phyloP scores from a whole-genome alignment of 2,113 vertebrate species.

The Cygnus buccinator region DNA sequence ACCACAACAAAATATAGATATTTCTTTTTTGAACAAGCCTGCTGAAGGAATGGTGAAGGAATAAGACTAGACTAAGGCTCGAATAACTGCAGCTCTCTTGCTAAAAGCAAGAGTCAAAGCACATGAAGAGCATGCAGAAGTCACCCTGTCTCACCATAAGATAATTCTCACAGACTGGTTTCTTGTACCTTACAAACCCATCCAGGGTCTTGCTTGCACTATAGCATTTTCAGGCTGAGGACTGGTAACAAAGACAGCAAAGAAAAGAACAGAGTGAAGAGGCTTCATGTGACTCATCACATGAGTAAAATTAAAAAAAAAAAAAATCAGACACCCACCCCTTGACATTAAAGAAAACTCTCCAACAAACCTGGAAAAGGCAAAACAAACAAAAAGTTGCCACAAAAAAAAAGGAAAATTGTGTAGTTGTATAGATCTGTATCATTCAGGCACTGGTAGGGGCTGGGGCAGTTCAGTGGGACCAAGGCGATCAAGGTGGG shows the following conservation, averaged over 20 bases:
- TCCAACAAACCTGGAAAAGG: background rate
- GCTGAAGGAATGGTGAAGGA: background rate
- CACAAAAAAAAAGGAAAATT: background rate
- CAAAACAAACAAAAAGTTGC: background rate
- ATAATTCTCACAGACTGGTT: background rate
- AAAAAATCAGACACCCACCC: constrained; percentile 33
- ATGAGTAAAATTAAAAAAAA: background rate
- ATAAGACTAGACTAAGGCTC: background rate
- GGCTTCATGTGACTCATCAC: constrained; percentile 39
- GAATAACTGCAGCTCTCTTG: background rate
- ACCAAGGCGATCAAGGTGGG: background rate
- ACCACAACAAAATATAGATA: background rate
- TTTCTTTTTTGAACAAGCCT: background rate
- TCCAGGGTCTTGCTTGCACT: background rate
- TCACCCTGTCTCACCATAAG: background rate
- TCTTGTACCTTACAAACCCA: background rate
- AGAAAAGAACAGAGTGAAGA: constrained; percentile 29
- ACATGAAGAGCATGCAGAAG: background rate
- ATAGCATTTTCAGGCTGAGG: background rate
- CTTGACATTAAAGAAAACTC: constrained; percentile 59
- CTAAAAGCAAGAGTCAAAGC: background rate
- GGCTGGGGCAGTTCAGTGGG: background rate
- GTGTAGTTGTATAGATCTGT: background rate
- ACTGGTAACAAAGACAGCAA: background rate
- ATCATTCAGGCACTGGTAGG: background rate